These are phyloP conservation scores for Axis porcinus DNA, from an alignment of 2,113 vertebrate genomes.

Conservation along the genomic window DNA sequence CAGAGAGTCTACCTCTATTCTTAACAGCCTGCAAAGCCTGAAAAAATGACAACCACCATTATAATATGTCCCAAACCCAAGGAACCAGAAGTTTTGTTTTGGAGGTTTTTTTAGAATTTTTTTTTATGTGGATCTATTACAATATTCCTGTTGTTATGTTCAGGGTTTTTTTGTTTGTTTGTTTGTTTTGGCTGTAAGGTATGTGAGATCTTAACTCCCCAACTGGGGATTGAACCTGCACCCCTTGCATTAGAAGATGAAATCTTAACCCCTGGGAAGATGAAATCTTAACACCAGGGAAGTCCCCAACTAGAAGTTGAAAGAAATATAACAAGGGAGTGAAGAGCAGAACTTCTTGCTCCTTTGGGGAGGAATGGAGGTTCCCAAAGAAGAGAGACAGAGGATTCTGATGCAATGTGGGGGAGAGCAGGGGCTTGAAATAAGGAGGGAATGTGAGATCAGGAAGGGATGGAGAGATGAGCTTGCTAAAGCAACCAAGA, in stretches of 20 bases:
- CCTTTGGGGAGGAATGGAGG: background rate
- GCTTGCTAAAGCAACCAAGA: background rate
- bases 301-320: background rate
- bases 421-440: too few relatives aligned
- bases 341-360: background rate
- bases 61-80: background rate
- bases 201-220: background rate
- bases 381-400: background rate
- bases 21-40: background rate
- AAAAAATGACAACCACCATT: background rate
- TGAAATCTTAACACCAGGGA: background rate
- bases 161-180: too few relatives aligned
- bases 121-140: background rate
- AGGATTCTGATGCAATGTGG: too few relatives aligned
- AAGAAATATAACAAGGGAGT: background rate
- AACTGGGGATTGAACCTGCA: background rate
- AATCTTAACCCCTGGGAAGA: background rate
- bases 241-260: background rate
- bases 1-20: background rate
- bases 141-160: background rate
- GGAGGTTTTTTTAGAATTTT: rapidly evolving
- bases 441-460: background rate
- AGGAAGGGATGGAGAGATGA: background rate
- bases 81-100: background rate
- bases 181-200: background rate